Evolutionary conservation across 2,888 invertebrate species (phyloP), one percentile per base, ranked within the genome.

Genomic region (Drosophila subsilvestris): DNA sequence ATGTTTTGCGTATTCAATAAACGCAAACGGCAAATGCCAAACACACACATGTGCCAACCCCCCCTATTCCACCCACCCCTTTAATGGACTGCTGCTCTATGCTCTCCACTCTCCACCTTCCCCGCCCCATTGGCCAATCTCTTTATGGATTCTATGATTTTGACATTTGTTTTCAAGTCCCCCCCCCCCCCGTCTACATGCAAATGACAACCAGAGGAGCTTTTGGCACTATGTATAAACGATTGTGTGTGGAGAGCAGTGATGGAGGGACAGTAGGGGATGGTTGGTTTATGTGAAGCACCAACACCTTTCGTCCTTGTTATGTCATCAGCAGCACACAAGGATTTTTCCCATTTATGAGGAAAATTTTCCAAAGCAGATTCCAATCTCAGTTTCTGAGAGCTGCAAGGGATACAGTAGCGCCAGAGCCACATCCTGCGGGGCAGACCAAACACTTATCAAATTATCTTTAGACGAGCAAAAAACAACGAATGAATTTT

Each of bases 1-100:
- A 76, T 80, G 80, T 79, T 79, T 85, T 88, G 80, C 79, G 84
- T 88, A 86, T 85, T 88, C 86, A 86, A 86, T 88, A 79, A 86
- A 75, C 86, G 74, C 75, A 86, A 63, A 50, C 55, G 61, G 56
- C 65, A 57, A 14, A 48, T 47, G 56, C 58, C 78, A 48, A 27
- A 44, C 29, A 17, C 50, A 69, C 72, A 76, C 72, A 69, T 65
- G 68, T 71, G 51, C 29, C 7, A n/a, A n/a, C 27, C 22, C 14
- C 20, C 12, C 47, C 12, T 1, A 32, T 8, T 53, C 44, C 6
- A 27, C 22, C 20, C 37, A 27, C 12, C 42, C n/a, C 43, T 44
- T 42, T 45, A 51, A 63, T 45, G 50, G 54, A 57, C 75, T 57
- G 37, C 27, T 53, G 37, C 27, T 55, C 18, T 22, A 29, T 55